Evolutionary conservation across 2,888 invertebrate species (phyloP), one percentile per base, ranked within the genome.

Genomic region (Eueremaeus valkanovi): DNA sequence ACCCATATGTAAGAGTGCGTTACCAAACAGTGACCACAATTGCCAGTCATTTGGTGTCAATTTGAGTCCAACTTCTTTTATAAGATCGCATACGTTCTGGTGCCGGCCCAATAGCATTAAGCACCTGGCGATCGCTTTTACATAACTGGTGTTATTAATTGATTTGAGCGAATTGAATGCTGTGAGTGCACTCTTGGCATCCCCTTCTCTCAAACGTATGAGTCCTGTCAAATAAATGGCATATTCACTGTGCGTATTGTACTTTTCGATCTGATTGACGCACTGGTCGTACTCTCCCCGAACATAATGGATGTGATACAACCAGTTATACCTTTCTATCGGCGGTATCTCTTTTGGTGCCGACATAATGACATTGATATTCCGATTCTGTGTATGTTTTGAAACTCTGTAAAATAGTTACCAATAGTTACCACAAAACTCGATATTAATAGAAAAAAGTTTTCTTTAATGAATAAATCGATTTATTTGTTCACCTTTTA

Each of bases 111-210:
- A 72, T 16, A 78, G 70, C n/a, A 77, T 31, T 29, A 77, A 45
- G 73, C 78, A 78, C 63, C 77, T 51, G n/a, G 76, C 77, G 61
- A 78, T 77, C 9, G 77, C 75, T 33, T 78, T 78, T 1, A 78
- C 63, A 27, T 77, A 76, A 40, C 24, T 63, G 18, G 66, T 42
- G 33, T 76, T 74, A 33, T 51, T 72, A 33, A 72, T 31, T 11
- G 76, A 74, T 63, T 74, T 77, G 3, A 76, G 42, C 8, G 68
- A 63, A 45, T 68, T 72, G 72, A 76, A 77, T 13, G 70, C 33
- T 3, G 18, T 6, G 16, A 76, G 31, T 13, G 76, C 76, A 72
- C 33, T 73, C 40, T 72, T 77, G 1, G 76, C 76, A 61, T 76
- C 63, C 9, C 74, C 76, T 51, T 75, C 31, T 13, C 77, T 42